These are phyloP conservation scores for Ptiloglossa arizonensis DNA, from an alignment of 1,140 invertebrate species.

Conservation along the genomic window DNA sequence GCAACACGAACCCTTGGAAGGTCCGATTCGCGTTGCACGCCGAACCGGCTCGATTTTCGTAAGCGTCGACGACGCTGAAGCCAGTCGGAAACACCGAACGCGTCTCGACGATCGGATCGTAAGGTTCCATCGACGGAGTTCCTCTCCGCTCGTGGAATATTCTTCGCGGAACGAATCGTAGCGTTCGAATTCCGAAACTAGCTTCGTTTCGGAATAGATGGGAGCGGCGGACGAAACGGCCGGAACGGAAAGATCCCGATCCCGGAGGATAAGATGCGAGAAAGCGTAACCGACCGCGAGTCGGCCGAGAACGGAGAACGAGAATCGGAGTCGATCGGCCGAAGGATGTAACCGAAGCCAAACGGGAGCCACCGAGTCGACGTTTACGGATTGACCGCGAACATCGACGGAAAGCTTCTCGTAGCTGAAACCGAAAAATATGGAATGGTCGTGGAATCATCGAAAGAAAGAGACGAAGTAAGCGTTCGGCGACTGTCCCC, in stretches of 20 bases:
- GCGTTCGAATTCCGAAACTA: not conserved
- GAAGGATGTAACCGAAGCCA: constrained; percentile 63
- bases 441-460: constrained; percentile 82
- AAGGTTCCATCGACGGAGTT: no score
- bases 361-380: not conserved
- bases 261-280: constrained; percentile 56
- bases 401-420: constrained; percentile 28
- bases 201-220: not conserved
- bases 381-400: constrained; percentile 18
- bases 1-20: no score
- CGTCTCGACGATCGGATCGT: not conserved
- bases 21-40: no score
- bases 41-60: no score
- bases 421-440: constrained; percentile 47
- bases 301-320: constrained; percentile 52
- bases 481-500: constrained; percentile 65
- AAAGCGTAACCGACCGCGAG: constrained; percentile 52
- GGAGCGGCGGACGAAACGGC: not conserved
- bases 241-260: no score
- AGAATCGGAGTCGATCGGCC: constrained; percentile 54
- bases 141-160: no score
- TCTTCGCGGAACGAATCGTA: no score
- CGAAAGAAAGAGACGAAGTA: constrained; percentile 78
- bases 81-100: no score
- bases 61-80: no score